These are phyloP conservation scores for Hypercompe scribonia DNA, from an alignment of 2,888 invertebrate genomes.

Conservation along the genomic window DNA sequence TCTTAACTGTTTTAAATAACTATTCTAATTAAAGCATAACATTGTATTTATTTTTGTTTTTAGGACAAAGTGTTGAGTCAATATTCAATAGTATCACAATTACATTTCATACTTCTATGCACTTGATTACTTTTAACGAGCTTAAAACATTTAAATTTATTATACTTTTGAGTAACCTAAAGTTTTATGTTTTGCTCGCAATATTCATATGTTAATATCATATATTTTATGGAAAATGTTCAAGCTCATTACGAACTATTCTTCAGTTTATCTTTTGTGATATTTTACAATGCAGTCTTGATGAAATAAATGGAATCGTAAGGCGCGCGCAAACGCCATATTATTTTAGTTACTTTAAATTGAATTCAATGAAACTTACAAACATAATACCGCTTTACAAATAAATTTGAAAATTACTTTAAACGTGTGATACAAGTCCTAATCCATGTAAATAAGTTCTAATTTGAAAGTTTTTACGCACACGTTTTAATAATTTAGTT, in stretches of 20 bases:
- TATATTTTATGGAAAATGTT: conserved; percentile 39
- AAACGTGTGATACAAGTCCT: conserved; percentile 24
- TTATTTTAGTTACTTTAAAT: conserved; percentile 36
- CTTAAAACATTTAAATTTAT: background rate
- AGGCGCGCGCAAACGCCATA: conserved; percentile 27
- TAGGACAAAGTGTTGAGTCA: too few relatives aligned
- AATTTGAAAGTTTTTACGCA: conserved; percentile 21
- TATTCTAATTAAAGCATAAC: too few relatives aligned
- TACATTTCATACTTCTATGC: background rate
- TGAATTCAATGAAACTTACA: conserved; percentile 27
- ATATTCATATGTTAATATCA: background rate
- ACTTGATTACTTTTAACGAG: background rate
- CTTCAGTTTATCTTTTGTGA: conserved; percentile 61
- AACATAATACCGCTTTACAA: conserved; percentile 20
- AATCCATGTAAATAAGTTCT: conserved; percentile 26
- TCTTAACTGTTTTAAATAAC: too few relatives aligned
- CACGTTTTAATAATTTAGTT: conserved; percentile 30
- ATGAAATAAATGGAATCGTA: conserved; percentile 53
- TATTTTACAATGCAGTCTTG: conserved; percentile 58
- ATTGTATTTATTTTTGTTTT: background rate
- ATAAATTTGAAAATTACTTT: conserved; percentile 30
- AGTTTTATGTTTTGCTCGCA: background rate
- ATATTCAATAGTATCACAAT: too few relatives aligned
- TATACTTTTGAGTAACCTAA: background rate
- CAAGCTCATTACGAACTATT: conserved; percentile 63